Percentiles rank a stretch among this genome's conserved stretches.
phyloP scores from a whole-genome alignment of 2,888 invertebrate species.

The Acleris holmiana region DNA sequence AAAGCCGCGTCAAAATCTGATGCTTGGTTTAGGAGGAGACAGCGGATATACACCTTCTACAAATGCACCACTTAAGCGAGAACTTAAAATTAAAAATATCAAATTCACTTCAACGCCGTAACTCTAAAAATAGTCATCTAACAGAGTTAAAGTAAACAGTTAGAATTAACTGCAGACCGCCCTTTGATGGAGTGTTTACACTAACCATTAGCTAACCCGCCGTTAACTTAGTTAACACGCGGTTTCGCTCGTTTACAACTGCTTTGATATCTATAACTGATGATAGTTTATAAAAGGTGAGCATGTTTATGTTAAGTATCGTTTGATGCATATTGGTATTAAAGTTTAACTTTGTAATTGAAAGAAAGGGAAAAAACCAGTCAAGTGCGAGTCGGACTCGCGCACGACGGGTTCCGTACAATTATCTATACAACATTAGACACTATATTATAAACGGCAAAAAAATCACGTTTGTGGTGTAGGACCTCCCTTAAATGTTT shows the following conservation, averaged over 20 bases:
- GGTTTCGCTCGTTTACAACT: slow-evolving; percentile 1
- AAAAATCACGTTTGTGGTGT: too few species aligned
- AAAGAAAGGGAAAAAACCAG: too few species aligned
- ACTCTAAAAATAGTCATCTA: slow-evolving; percentile 17
- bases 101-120: slow-evolving; percentile 2
- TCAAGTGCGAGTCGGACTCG: too few species aligned
- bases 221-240: slow-evolving; percentile 10
- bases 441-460: too few species aligned
- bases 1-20: too few species aligned
- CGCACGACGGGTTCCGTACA: too few species aligned
- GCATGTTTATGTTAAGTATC: too few species aligned
- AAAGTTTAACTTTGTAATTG: too few species aligned
- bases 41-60: not conserved
- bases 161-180: slow-evolving; percentile 16
- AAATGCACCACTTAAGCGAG: not conserved
- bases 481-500: too few species aligned
- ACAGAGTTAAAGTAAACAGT: slow-evolving; percentile 17
- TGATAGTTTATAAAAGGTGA: not conserved
- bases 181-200: slow-evolving; percentile 22
- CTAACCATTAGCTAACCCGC: slow-evolving; percentile 13
- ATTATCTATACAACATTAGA: too few species aligned
- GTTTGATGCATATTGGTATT: too few species aligned
- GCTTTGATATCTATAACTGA: slow-evolving; percentile 3
- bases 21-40: too few species aligned
- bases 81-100: not conserved